Evolutionary conservation across 2,113 vertebrate species (phyloP).

Genomic region (Oplegnathus fasciatus): DNA sequence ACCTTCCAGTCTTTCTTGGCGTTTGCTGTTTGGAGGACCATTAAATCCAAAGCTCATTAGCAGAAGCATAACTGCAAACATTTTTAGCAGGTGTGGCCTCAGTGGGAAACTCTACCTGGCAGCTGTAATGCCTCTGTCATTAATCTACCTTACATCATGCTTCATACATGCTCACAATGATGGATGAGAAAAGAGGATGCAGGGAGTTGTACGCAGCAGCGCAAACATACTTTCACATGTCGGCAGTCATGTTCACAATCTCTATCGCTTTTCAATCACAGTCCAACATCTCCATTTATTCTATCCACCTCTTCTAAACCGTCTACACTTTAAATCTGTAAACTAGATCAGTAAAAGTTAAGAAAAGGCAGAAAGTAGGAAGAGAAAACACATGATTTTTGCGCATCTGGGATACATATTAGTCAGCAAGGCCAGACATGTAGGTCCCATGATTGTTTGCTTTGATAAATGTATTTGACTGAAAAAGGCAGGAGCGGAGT

Average conservation of each 20-base stretch:
- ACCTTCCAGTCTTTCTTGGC: conserved; percentile 14
- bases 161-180: neutral
- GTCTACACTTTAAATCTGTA: conserved; percentile 9
- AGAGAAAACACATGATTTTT: conserved; percentile 55
- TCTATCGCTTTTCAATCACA: neutral
- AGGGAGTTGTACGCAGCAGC: neutral
- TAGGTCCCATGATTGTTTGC: conserved; percentile 74
- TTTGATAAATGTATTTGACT: conserved; percentile 64
- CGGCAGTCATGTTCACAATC: neutral
- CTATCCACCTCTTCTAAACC: neutral
- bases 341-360: conserved; percentile 37
- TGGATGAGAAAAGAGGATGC: neutral
- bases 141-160: conserved; percentile 35
- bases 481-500: conserved; percentile 50
- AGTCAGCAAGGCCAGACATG: conserved; percentile 75
- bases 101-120: conserved; percentile 31
- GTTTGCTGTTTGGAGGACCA: neutral
- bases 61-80: conserved; percentile 16
- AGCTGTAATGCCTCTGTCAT: conserved; percentile 26
- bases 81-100: conserved; percentile 45
- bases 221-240: neutral
- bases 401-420: conserved; percentile 79
- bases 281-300: conserved; percentile 8
- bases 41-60: conserved; percentile 51
- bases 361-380: conserved; percentile 81